Evolutionary conservation across 2,888 invertebrate genomes (phyloP).

Genomic region (Philonicus albiceps): DNA sequence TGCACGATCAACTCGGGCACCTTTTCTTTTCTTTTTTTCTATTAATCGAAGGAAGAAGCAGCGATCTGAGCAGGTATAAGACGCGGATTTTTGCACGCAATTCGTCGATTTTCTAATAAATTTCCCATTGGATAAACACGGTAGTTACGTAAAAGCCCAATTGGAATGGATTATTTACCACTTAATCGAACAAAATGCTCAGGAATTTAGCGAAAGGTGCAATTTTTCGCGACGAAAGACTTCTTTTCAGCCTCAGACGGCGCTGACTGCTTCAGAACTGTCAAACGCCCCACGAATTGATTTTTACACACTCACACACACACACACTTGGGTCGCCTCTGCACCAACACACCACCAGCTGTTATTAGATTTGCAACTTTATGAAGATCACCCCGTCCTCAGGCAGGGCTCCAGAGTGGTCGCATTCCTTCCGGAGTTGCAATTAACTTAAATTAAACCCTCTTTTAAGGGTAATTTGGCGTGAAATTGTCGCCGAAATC

Average conservation of each 20-base stretch:
- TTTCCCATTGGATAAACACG: constrained; percentile 6
- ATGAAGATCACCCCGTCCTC: neutral
- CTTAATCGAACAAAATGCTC: neutral
- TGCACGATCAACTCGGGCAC: neutral
- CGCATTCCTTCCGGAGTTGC: neutral
- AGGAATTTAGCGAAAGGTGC: constrained; percentile 2
- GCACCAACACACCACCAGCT: neutral
- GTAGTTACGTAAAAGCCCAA: neutral
- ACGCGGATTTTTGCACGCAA: neutral
- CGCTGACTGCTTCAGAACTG: constrained; percentile 36
- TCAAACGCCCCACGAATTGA: constrained; percentile 48
- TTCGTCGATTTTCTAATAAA: neutral
- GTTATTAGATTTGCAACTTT: constrained; percentile 7
- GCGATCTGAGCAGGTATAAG: neutral
- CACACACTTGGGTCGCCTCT: neutral
- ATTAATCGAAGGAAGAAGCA: neutral
- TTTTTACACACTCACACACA: constrained; percentile 40
- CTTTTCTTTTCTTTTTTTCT: neutral
- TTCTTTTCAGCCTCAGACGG: constrained; percentile 14
- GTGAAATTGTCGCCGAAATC: neutral
- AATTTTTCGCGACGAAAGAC: neutral
- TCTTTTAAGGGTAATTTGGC: neutral
- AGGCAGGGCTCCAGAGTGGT: neutral
- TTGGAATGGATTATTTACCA: neutral
- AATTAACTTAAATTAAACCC: neutral